phyloP scores from a whole-genome alignment of 2,888 invertebrate species.

The Brenthis daphne region DNA sequence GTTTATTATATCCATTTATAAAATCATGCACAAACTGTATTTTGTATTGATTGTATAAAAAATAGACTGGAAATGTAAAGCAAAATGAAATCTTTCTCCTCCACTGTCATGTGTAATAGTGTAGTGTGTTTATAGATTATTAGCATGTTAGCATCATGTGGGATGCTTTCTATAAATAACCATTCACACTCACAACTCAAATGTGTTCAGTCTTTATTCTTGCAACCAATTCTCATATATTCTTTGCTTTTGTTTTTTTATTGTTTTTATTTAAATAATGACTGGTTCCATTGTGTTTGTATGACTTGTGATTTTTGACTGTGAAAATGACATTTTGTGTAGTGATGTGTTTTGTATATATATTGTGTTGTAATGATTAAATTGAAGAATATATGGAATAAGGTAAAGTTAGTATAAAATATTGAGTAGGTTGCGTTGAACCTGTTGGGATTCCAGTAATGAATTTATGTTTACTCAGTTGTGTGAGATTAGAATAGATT shows the following conservation, averaged over 20 bases:
- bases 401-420: constrained; percentile 48
- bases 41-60: constrained; percentile 17
- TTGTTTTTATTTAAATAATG: constrained; percentile 28
- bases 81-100: constrained; percentile 32
- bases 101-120: constrained; percentile 30
- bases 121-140: constrained; percentile 42
- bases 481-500: constrained; percentile 2
- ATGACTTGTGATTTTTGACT: constrained; percentile 45
- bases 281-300: constrained; percentile 31
- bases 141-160: constrained; percentile 62
- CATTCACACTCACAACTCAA: constrained; percentile 52
- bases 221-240: constrained; percentile 27
- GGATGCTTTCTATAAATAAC: constrained; percentile 73
- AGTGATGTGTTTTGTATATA: constrained; percentile 41
- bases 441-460: constrained; percentile 22
- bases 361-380: constrained; percentile 58
- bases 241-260: constrained; percentile 4
- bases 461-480: constrained; percentile 15
- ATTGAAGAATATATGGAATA: constrained; percentile 61
- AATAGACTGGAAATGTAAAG: constrained; percentile 24
- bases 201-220: constrained; percentile 41
- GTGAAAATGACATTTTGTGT: constrained; percentile 50
- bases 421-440: constrained; percentile 13
- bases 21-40: neutral
- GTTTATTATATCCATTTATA: neutral